Evolutionary conservation across 2,888 invertebrate species (phyloP).

Genomic region (Eilema caniola): DNA sequence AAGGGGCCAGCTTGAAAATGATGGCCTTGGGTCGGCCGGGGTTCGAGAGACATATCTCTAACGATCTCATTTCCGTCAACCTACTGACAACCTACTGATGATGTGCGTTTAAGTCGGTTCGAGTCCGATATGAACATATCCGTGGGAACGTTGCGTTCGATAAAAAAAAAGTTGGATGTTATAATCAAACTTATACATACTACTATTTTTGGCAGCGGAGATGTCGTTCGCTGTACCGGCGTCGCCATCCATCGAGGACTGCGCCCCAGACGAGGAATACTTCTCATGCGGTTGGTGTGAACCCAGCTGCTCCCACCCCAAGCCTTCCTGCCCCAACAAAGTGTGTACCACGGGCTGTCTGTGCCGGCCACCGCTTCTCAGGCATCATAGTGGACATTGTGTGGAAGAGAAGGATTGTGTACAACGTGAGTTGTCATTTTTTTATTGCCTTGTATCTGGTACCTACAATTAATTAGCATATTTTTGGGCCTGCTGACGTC

Average conservation of each 20-base stretch:
- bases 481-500: too few species aligned
- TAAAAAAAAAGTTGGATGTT: too few species aligned
- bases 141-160: too few species aligned
- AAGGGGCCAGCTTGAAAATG: too few species aligned
- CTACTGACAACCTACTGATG: too few species aligned
- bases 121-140: too few species aligned
- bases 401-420: constrained; percentile 63
- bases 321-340: constrained; percentile 58
- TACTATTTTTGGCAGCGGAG: constrained; percentile 17
- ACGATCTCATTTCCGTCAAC: too few species aligned
- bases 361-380: constrained; percentile 70
- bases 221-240: constrained; percentile 12
- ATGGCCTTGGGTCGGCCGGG: too few species aligned
- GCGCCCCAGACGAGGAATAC: constrained; percentile 70
- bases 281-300: constrained; percentile 77
- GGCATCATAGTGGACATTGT: constrained; percentile 71
- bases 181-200: too few species aligned
- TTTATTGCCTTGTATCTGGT: neutral
- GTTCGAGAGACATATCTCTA: too few species aligned
- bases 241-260: constrained; percentile 67
- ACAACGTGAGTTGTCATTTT: constrained; percentile 57
- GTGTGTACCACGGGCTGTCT: constrained; percentile 73
- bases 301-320: constrained; percentile 69
- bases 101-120: too few species aligned
- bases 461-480: too few species aligned